Conservation (phyloP, 2,888 invertebrate species). For the Zootermopsis nevadensis region DNA sequence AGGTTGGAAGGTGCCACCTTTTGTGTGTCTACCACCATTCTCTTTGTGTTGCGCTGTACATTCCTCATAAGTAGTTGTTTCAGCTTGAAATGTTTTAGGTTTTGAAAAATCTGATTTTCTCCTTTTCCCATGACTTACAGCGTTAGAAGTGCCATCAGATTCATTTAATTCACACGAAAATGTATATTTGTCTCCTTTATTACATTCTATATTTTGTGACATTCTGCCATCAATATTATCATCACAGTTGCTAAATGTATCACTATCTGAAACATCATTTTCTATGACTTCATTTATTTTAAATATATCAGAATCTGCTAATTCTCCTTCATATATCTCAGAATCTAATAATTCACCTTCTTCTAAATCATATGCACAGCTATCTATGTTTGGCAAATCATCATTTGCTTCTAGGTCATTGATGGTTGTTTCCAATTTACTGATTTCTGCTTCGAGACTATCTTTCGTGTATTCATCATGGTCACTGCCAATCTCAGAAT, state of each 20-base stretch:
- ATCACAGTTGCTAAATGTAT: neutral
- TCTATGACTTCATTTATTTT: neutral
- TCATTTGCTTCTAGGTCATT: neutral
- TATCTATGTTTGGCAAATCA: neutral
- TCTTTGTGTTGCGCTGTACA: neutral
- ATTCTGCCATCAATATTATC: neutral
- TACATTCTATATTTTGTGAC: neutral
- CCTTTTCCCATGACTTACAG: neutral
- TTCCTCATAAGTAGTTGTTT: neutral
- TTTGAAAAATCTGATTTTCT: neutral
- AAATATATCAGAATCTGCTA: neutral
- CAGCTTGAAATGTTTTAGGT: too few species aligned
- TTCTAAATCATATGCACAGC: neutral
- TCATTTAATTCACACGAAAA: neutral
- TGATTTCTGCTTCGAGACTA: conserved; percentile 26
- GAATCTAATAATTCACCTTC: conserved; percentile 26
- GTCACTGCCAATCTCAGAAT: neutral
- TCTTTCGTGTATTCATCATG: neutral
- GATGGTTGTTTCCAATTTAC: conserved; percentile 28
- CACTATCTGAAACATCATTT: neutral
- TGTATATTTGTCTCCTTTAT: neutral
- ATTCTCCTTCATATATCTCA: neutral
- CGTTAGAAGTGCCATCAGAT: neutral
- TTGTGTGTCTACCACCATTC: neutral
- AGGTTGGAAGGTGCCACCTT: neutral